These are phyloP conservation scores for Rhinoptilus africanus DNA, from an alignment of 2,113 vertebrate genomes.

Conservation along the genomic window DNA sequence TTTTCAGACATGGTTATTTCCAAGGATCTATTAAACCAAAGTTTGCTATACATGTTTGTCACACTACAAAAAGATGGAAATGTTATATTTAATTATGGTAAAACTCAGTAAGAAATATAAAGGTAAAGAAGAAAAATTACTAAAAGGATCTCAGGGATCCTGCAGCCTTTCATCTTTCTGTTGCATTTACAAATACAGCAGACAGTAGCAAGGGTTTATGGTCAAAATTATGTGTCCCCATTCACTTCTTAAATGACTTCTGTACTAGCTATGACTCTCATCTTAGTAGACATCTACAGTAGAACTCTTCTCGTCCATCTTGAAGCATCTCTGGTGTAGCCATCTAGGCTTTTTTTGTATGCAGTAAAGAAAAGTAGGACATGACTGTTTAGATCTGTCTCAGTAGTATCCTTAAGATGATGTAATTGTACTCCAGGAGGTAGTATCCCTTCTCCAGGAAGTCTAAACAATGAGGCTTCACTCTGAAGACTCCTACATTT, in stretches of 20 bases:
- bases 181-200: neutral
- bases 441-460: neutral
- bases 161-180: neutral
- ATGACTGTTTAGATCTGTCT: neutral
- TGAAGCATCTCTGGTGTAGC: neutral
- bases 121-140: neutral
- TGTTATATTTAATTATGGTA: neutral
- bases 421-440: neutral
- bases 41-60: neutral
- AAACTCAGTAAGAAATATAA: neutral
- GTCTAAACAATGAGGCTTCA: neutral
- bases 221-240: neutral
- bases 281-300: neutral
- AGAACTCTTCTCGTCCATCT: neutral
- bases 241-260: neutral
- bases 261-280: neutral
- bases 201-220: neutral
- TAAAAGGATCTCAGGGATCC: neutral
- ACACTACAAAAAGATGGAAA: neutral
- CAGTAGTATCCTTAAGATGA: neutral
- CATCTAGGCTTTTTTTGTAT: neutral
- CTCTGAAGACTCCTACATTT: neutral
- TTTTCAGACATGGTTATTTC: neutral
- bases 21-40: neutral
- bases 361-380: neutral